Evolutionary conservation across 2,797 vertebrate species (phyloP).

Genomic region (Peromyscus melanophrys): DNA sequence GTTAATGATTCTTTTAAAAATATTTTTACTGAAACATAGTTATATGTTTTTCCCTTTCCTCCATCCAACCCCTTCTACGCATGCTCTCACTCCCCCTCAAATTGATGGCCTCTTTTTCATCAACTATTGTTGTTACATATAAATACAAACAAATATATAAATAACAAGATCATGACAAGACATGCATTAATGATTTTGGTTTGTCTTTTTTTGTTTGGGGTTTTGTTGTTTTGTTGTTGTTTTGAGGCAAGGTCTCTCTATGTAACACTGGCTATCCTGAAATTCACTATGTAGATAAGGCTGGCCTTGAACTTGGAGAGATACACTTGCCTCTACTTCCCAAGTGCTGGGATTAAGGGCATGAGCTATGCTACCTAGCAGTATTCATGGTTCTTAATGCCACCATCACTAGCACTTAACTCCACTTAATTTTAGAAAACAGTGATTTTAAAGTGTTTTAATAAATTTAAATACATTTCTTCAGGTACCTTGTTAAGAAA

Average conservation of each 20-base stretch:
- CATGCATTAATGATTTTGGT: neutral
- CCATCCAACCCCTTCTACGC: too few species aligned
- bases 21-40: neutral
- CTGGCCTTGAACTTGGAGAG: neutral
- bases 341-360: neutral
- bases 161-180: neutral
- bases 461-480: neutral
- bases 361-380: too few species aligned
- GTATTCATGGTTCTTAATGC: neutral
- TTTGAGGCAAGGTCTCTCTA: neutral
- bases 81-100: neutral
- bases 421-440: neutral
- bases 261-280: neutral
- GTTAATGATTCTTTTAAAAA: neutral
- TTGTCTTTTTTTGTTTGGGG: neutral
- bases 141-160: neutral
- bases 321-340: neutral
- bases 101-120: neutral
- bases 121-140: neutral
- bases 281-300: neutral
- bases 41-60: neutral
- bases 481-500: constrained; percentile 4
- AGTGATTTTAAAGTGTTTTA: neutral
- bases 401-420: too few species aligned
- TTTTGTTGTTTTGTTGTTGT: neutral